Evolutionary conservation across 2,113 vertebrate genomes (phyloP), one percentile per base, ranked within the genome.

Genomic region (Rhabdornis inornatus): DNA sequence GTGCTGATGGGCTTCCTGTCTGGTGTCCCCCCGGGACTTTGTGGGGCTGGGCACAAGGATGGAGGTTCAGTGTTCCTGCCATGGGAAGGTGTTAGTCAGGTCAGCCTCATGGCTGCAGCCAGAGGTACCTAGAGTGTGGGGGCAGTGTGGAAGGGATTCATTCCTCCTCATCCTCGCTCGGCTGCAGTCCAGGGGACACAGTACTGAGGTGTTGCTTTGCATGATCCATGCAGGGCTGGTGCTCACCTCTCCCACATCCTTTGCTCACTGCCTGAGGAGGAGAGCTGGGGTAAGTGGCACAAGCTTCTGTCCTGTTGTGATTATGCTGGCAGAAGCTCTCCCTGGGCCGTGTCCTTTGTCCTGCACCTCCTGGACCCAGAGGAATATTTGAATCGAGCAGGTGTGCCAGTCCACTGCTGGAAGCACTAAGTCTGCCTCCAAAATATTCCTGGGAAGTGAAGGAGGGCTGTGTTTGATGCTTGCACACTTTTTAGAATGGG

Each of bases 171-270:
- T 57, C 20, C 33, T 0, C 0, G 3, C 42, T 47, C 4, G 1
- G 6, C n/a, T 27, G 10, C 22, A 44, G 53, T 39, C 22, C 11
- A 6, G 27, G 53, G 18, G 15, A 45, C 24, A 1, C 1, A 6
- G 35, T 15, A 53, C 30, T 1, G 20, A 80, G 52, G 25, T 9
- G 14, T 14, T 22, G 7, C 31, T 53, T 21, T 17, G 24, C 7
- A 2, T 1, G 7, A 13, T n/a, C 47, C 1, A 0, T 0, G 4
- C 1, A 1, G 44, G 49, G n/a, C 39, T 78, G 4, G 76, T 22
- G 2, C 52, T 68, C 7, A 1, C 3, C 10, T 61, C 37, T 77
- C 8, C 37, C 2, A 10, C 6, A 4, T 45, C 23, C 27, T 42
- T 40, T 69, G 25, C 13, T 47, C n/a, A 23, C 8, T 7, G 0